Evolutionary conservation across 2,888 invertebrate species (phyloP).

Genomic region (Apodemia mormo): DNA sequence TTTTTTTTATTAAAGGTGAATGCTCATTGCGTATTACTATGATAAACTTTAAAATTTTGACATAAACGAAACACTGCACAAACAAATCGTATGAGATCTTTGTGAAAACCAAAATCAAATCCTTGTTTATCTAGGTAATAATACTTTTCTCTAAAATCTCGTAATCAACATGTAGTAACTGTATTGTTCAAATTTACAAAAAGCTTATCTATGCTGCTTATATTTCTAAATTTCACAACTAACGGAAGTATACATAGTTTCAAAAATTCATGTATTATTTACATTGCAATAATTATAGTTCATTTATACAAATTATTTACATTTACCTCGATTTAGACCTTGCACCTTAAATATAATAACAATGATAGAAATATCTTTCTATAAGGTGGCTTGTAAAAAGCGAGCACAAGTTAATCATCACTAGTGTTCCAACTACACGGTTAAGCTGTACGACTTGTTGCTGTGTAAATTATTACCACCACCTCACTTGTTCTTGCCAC

Average conservation of each 20-base stretch:
- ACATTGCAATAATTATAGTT: not conserved
- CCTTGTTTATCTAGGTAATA: constrained; percentile 10
- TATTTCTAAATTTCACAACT: not conserved
- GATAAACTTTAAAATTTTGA: constrained; percentile 74
- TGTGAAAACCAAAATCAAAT: constrained; percentile 79
- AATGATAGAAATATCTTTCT: too few relatives aligned
- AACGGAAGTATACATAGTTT: constrained; percentile 32
- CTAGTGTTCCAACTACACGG: too few relatives aligned
- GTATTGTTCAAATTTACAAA: constrained; percentile 19
- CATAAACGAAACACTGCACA: constrained; percentile 81
- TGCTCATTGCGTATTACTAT: constrained; percentile 53
- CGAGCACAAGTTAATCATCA: too few relatives aligned
- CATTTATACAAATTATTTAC: too few relatives aligned
- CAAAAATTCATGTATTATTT: constrained; percentile 36
- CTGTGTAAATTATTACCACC: too few relatives aligned
- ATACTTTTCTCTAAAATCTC: constrained; percentile 48
- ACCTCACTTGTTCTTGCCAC: too few relatives aligned
- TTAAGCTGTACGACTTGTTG: too few relatives aligned
- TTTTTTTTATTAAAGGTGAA: constrained; percentile 40
- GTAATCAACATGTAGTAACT: constrained; percentile 35
- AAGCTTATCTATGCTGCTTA: not conserved
- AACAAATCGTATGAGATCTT: constrained; percentile 81
- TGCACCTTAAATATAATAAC: too few relatives aligned
- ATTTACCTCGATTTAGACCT: too few relatives aligned
- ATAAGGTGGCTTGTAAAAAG: too few relatives aligned